A percentile compares a stretch with the other conserved stretches of the same genome.
Conservation (phyloP, 2,797 vertebrate genomes). For the Poeciliopsis paucimaculata region DNA sequence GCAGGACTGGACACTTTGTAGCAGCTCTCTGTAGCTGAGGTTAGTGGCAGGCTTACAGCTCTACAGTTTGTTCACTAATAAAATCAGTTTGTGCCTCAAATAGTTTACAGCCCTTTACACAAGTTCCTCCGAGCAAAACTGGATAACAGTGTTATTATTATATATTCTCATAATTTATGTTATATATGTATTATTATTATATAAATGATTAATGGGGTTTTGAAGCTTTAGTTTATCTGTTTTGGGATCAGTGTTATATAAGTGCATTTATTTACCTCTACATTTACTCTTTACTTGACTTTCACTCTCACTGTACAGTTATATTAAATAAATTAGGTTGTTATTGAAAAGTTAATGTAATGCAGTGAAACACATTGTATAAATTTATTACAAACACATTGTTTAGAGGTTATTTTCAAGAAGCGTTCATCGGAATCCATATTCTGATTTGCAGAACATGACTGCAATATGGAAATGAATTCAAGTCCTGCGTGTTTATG, state of each 20-base stretch:
- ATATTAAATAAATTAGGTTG: background rate
- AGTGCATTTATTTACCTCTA: background rate
- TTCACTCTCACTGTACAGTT: background rate
- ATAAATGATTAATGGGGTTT: background rate
- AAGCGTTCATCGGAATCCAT: no score
- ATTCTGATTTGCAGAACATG: no score
- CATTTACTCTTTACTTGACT: background rate
- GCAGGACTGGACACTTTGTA: slow-evolving; percentile 33
- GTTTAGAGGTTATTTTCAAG: no score
- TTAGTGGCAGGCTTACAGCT: slow-evolving; percentile 35
- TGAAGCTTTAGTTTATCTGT: background rate
- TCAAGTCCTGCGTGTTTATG: no score
- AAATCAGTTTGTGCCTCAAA: background rate
- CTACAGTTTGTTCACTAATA: slow-evolving; percentile 35
- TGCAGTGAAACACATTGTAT: background rate
- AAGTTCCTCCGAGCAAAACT: background rate
- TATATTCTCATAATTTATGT: background rate
- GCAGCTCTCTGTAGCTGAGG: slow-evolving; percentile 14
- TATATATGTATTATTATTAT: background rate
- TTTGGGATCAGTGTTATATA: background rate
- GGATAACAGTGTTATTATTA: background rate
- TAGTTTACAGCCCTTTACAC: background rate
- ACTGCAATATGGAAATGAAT: no score
- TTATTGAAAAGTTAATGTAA: background rate
- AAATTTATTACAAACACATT: background rate